Percentiles rank a stretch among this genome's conserved stretches.
Evolutionary conservation across 1,140 invertebrate genomes (phyloP).

Genomic region (Penaeus japonicus): DNA sequence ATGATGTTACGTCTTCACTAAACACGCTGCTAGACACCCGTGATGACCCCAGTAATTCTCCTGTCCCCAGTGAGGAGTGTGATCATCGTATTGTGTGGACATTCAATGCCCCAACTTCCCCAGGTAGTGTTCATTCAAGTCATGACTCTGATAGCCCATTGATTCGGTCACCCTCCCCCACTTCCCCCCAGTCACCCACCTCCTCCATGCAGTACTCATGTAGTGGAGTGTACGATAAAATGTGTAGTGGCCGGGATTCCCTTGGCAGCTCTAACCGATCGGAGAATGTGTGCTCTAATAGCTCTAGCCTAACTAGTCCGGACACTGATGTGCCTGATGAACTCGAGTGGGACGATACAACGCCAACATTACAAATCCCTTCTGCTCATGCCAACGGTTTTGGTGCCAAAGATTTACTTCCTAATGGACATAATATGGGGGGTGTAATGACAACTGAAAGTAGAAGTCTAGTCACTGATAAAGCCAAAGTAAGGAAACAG

Average conservation of each 20-base stretch:
- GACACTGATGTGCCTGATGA: conserved; percentile 59
- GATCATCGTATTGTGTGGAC: conserved; percentile 84
- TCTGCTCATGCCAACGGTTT: conserved; percentile 45
- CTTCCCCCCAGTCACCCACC: conserved; percentile 83
- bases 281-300: conserved; percentile 56
- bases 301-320: conserved; percentile 58
- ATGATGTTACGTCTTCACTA: conserved; percentile 89
- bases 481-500: conserved; percentile 34
- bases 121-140: conserved; percentile 69
- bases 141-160: conserved; percentile 72
- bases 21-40: conserved; percentile 87
- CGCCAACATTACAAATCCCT: conserved; percentile 51
- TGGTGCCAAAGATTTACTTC: conserved; percentile 41
- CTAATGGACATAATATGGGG: conserved; percentile 36
- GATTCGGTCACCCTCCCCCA: conserved; percentile 75
- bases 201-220: conserved; percentile 69
- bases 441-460: conserved; percentile 4
- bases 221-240: conserved; percentile 58
- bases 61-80: conserved; percentile 46
- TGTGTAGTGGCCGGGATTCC: conserved; percentile 56
- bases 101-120: conserved; percentile 80
- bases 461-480: conserved; percentile 30
- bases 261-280: conserved; percentile 54
- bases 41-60: conserved; percentile 61
- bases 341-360: conserved; percentile 58